Percentiles rank a stretch among this genome's conserved stretches.
phyloP scores from a whole-genome alignment of 2,888 invertebrate genomes.

The Chaetogeoica ovagalla region DNA sequence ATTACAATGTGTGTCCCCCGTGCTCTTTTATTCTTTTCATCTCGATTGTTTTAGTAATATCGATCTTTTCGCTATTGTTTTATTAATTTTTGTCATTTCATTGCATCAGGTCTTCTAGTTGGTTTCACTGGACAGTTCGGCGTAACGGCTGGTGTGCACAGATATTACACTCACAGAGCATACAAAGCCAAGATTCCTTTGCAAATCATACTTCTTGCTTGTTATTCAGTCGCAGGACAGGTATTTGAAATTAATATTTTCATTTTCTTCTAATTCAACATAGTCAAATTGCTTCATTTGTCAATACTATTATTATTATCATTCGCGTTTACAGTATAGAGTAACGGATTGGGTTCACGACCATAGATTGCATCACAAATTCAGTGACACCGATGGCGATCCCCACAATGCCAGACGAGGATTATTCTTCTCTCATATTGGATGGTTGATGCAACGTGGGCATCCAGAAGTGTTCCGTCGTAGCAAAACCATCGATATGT shows the following conservation, averaged over 20 bases:
- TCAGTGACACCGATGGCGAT: slow-evolving; percentile 76
- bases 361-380: slow-evolving; percentile 76
- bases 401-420: slow-evolving; percentile 81
- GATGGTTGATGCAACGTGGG: slow-evolving; percentile 89
- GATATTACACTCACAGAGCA: slow-evolving; percentile 67
- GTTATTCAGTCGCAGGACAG: slow-evolving; percentile 70
- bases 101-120: slow-evolving; percentile 36
- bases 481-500: slow-evolving; percentile 80
- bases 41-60: not conserved
- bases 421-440: slow-evolving; percentile 90
- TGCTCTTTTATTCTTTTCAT: no score
- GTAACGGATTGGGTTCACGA: slow-evolving; percentile 76
- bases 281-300: not conserved
- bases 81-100: not conserved
- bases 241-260: slow-evolving; percentile 60
- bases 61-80: not conserved
- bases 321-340: slow-evolving; percentile 64
- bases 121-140: slow-evolving; percentile 65
- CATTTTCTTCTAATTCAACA: not conserved
- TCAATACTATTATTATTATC: not conserved
- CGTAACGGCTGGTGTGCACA: slow-evolving; percentile 71
- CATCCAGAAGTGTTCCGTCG: slow-evolving; percentile 80
- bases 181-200: slow-evolving; percentile 70
- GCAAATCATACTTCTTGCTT: slow-evolving; percentile 55
- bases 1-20: no score